Evolutionary conservation across 2,113 vertebrate species (phyloP).

Genomic region (Coturnix japonica): DNA sequence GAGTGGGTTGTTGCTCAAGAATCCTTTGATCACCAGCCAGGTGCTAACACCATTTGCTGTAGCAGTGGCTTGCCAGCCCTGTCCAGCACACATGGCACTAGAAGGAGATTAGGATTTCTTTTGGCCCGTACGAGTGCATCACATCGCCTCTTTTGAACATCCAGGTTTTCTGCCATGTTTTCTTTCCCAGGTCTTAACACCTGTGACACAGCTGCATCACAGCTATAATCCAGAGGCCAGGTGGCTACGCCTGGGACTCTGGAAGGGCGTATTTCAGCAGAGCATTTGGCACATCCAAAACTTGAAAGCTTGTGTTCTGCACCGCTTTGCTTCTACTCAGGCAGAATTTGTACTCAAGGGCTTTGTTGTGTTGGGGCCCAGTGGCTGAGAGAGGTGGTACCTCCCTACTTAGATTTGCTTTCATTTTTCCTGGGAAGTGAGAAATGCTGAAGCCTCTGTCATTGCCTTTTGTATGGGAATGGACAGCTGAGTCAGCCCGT

Average conservation of each 20-base stretch:
- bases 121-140: background rate
- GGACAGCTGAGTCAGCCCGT: background rate
- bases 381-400: accelerated
- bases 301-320: background rate
- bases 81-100: background rate
- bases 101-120: background rate
- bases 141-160: background rate
- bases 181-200: background rate
- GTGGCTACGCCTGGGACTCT: background rate
- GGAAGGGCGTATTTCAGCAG: background rate
- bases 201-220: background rate
- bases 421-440: background rate
- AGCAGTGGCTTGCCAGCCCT: constrained; percentile 2
- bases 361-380: background rate
- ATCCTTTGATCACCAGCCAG: constrained; percentile 68
- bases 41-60: background rate
- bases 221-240: background rate
- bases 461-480: background rate
- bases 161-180: accelerated
- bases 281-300: background rate
- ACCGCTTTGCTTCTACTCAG: background rate
- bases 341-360: no score
- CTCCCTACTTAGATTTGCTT: background rate
- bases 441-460: background rate
- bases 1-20: constrained; percentile 50